Evolutionary conservation across 2,888 invertebrate species (phyloP).

Genomic region (Brachypalpus laphriformis): DNA sequence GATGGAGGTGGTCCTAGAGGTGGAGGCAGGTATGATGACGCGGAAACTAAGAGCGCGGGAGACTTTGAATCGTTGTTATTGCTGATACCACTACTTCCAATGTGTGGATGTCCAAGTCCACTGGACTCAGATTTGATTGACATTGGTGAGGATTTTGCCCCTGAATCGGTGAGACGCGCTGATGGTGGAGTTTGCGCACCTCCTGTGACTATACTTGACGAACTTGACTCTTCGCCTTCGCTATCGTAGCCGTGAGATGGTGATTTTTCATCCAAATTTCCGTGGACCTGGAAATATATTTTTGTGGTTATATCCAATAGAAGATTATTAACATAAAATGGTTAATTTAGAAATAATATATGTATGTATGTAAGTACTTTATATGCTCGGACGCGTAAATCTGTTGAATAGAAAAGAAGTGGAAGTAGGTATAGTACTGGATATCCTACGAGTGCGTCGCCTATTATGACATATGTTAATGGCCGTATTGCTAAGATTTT

Average conservation of each 20-base stretch:
- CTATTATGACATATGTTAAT: too few species aligned
- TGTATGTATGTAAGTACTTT: too few species aligned
- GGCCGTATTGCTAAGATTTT: too few species aligned
- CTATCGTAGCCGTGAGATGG: constrained; percentile 91
- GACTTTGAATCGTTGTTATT: constrained; percentile 77
- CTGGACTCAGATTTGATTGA: constrained; percentile 81
- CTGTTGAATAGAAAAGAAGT: too few species aligned
- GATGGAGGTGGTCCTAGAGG: constrained; percentile 81
- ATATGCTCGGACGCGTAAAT: too few species aligned
- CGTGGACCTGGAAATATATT: constrained; percentile 85
- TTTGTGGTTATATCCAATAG: background rate
- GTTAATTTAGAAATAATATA: too few species aligned
- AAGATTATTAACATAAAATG: too few species aligned
- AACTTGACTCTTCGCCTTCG: constrained; percentile 94
- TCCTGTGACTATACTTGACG: constrained; percentile 85
- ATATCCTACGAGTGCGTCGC: too few species aligned
- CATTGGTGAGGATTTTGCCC: constrained; percentile 81
- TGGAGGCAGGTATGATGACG: constrained; percentile 81
- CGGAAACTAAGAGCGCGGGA: constrained; percentile 80
- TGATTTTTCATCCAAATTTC: constrained; percentile 87
- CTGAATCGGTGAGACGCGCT: constrained; percentile 76
- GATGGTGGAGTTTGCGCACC: constrained; percentile 83
- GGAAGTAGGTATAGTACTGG: too few species aligned
- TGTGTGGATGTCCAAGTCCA: constrained; percentile 67
- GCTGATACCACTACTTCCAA: constrained; percentile 23